Conservation (phyloP, 2,113 vertebrate species). For the Acrocephalus arundinaceus region DNA sequence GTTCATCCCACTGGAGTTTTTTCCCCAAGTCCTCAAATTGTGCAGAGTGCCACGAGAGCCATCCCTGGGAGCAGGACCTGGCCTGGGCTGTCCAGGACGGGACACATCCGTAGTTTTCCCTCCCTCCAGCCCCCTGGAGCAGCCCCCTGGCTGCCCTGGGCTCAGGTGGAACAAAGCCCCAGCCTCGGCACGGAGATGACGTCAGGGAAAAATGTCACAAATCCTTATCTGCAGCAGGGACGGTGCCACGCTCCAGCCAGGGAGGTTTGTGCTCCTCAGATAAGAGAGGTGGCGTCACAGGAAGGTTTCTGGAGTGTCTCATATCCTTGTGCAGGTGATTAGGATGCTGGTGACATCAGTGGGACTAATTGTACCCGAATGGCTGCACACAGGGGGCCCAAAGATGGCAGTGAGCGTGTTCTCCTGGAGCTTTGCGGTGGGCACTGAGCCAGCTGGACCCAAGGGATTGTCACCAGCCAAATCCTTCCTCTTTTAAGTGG, state of each 20-base stretch:
- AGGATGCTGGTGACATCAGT: constrained; percentile 12
- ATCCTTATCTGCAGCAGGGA: neutral
- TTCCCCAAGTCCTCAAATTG: neutral
- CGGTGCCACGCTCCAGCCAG: neutral
- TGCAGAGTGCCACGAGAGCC: neutral
- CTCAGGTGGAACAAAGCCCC: neutral
- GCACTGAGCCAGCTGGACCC: neutral
- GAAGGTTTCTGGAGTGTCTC: neutral
- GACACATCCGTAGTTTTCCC: neutral
- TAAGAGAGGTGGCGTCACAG: neutral
- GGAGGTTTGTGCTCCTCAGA: constrained; percentile 9
- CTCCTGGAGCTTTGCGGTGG: neutral
- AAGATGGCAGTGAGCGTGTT: neutral
- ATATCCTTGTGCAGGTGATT: neutral
- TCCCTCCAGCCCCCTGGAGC: neutral
- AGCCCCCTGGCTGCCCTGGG: neutral
- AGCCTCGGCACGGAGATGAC: neutral
- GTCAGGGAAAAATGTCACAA: neutral
- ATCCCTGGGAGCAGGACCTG: neutral
- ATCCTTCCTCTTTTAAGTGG: neutral
- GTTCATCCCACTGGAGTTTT: neutral
- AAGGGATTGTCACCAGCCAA: neutral
- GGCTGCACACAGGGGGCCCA: neutral
- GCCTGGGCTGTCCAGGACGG: neutral
- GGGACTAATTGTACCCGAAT: neutral